phyloP scores from a whole-genome alignment of 2,113 vertebrate species.

The Bos javanicus region DNA sequence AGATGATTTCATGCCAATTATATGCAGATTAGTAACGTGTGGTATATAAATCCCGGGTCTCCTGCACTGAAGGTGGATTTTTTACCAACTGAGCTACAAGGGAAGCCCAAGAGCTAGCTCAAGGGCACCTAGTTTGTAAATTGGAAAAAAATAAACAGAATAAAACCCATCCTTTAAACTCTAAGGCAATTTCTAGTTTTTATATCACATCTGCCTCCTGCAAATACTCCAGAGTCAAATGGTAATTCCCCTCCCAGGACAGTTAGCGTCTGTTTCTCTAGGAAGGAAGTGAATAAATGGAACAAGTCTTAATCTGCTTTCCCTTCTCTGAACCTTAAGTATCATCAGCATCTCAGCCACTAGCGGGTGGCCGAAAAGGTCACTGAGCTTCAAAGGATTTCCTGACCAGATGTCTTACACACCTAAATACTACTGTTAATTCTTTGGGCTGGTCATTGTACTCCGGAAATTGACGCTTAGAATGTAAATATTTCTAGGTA shows the following conservation, averaged over 20 bases:
- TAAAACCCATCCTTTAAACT: neutral
- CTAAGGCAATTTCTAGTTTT: neutral
- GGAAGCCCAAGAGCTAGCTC: neutral
- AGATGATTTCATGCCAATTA: neutral
- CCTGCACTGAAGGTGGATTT: neutral
- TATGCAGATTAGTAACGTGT: neutral
- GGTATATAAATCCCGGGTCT: neutral
- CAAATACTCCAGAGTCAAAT: neutral
- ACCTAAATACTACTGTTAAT: neutral
- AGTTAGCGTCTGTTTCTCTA: neutral
- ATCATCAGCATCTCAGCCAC: neutral
- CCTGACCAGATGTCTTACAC: neutral
- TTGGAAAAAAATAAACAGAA: neutral
- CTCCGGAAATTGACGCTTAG: neutral
- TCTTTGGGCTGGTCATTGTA: neutral
- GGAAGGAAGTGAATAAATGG: neutral
- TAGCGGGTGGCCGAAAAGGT: neutral
- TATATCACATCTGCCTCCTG: neutral
- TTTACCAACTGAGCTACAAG: neutral
- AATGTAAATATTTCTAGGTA: neutral
- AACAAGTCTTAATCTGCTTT: neutral
- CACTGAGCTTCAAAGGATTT: neutral
- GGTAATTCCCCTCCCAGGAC: neutral
- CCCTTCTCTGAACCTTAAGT: neutral
- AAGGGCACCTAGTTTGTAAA: neutral